These are phyloP conservation scores for Aporophyla lueneburgensis DNA, from an alignment of 2,888 invertebrate species.

Conservation along the genomic window DNA sequence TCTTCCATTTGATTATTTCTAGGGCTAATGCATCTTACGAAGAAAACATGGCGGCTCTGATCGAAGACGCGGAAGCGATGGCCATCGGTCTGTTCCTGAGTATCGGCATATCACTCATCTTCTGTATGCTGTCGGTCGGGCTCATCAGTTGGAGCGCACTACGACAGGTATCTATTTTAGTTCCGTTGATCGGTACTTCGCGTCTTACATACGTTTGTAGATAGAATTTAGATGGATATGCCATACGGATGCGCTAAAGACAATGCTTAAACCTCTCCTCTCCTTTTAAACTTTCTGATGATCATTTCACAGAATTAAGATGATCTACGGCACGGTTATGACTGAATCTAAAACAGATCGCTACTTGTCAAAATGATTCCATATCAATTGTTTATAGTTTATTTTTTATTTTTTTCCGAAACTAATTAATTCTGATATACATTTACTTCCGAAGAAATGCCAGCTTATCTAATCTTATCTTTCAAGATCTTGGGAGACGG, in stretches of 20 bases:
- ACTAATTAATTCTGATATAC: background rate
- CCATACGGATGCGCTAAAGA: background rate
- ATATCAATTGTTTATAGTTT: background rate
- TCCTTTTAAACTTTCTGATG: background rate
- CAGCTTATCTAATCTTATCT: background rate
- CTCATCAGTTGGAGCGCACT: slow-evolving; percentile 91
- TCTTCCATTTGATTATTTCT: slow-evolving; percentile 32
- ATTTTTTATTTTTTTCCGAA: background rate
- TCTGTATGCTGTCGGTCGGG: slow-evolving; percentile 89
- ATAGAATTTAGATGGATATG: slow-evolving; percentile 25
- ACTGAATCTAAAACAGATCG: background rate
- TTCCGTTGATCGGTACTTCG: background rate
- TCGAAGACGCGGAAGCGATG: slow-evolving; percentile 90
- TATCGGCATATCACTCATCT: slow-evolving; percentile 77
- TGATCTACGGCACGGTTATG: background rate
- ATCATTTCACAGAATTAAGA: background rate
- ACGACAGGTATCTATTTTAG: slow-evolving; percentile 81
- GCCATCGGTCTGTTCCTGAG: slow-evolving; percentile 86
- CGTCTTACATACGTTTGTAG: background rate
- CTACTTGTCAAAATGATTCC: background rate
- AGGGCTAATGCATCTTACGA: slow-evolving; percentile 86
- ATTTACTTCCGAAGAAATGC: background rate
- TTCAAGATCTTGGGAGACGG: background rate
- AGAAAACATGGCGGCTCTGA: slow-evolving; percentile 89
- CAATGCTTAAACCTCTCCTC: background rate